These are phyloP conservation scores for Ctenosaura bakeri DNA, from an alignment of 2,797 vertebrate species.

Conservation along the genomic window DNA sequence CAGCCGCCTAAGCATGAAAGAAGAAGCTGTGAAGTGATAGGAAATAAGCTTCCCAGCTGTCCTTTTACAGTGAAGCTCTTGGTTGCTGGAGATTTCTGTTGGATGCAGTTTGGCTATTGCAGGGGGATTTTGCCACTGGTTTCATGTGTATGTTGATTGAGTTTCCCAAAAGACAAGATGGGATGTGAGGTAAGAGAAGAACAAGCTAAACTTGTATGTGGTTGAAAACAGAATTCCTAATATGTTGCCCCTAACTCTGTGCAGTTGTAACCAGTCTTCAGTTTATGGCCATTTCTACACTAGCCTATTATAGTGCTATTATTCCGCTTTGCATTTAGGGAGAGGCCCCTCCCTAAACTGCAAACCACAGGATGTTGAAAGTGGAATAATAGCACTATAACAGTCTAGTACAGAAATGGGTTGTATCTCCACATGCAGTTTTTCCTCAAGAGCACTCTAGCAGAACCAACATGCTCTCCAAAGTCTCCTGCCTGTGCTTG, in stretches of 20 bases:
- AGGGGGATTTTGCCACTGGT: background rate
- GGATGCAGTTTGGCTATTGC: background rate
- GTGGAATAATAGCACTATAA: too few relatives aligned
- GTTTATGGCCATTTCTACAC: too few relatives aligned
- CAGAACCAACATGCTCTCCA: background rate
- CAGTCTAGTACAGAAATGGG: too few relatives aligned
- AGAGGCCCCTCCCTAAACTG: too few relatives aligned
- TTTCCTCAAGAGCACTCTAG: background rate
- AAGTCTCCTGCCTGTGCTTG: background rate
- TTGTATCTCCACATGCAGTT: background rate
- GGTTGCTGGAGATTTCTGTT: background rate
- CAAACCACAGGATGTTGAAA: too few relatives aligned
- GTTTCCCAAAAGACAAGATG: background rate
- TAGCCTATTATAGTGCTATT: too few relatives aligned
- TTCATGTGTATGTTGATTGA: background rate
- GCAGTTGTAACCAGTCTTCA: background rate
- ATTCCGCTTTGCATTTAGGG: too few relatives aligned
- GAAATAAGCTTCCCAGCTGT: background rate
- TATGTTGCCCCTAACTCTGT: background rate
- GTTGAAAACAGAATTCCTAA: background rate
- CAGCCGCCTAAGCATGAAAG: background rate
- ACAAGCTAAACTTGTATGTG: background rate
- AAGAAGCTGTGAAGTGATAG: too few relatives aligned
- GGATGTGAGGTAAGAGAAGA: background rate
- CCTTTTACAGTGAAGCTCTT: background rate